Base-by-base conservation (phyloP, 2,113 vertebrate species). In the Ceyx melanurus region DNA sequence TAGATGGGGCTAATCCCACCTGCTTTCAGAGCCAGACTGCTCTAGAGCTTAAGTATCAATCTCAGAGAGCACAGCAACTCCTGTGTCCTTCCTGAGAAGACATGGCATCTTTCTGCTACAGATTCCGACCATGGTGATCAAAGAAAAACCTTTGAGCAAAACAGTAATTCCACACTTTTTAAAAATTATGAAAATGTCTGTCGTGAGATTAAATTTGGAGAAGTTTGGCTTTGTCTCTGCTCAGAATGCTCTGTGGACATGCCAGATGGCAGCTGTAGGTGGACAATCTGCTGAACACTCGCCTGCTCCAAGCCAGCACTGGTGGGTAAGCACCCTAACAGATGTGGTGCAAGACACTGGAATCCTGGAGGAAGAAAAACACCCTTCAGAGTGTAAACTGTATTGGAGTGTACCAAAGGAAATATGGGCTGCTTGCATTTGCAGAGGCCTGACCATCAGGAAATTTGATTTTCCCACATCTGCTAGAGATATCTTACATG, bases 401-500 rank as follows among this genome's bases (percentile, higher is more conserved):
- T n/a, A 42, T 31, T 42, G 33, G 53, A 35, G 50, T 6, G 12
- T 37, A 42, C 15, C 9, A 2, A 46, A 37, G 43, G 19, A 79
- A 79, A 68, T 18, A 50, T 0, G 1, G 23, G 37, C 14, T 64
- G 64, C 84, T 57, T 19, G 57, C 0, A 0, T 62, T 16, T 58
- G 48, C 28, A 68, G 54, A 65, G 16, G 20, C 45, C 37, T 54
- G 33, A 21, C 8, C 8, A 18, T 43, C 56, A 48, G 61, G 35
- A 83, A 62, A 68, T 50, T 6, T 43, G 14, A 15, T 12, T 31
- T 66, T 50, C 56, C 73, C 26, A 43, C 37, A 68, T 23, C 74
- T 84, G 35, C 73, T 57, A 56, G 28, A 40, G 35, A 29, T 20
- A 15, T 50, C 33, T 73, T 56, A n/a, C 11, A 28, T 5, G 31